Conservation (phyloP, 2,888 invertebrate genomes). For the Microchrysa polita region DNA sequence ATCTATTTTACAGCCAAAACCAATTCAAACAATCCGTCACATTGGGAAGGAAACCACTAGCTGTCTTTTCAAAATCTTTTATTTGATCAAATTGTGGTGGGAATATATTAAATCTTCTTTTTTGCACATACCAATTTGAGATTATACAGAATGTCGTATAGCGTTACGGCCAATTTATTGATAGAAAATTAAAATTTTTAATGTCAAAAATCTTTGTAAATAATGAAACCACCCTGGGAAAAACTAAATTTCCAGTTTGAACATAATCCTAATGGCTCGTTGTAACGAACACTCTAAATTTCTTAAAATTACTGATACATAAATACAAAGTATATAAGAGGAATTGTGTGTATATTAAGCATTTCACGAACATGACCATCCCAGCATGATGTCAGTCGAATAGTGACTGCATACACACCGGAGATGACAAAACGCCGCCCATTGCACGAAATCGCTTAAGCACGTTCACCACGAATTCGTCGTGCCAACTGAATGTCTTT, state of each 20-base stretch:
- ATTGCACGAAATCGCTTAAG: slow-evolving; percentile 69
- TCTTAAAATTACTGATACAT: slow-evolving; percentile 30
- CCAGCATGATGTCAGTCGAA: background rate
- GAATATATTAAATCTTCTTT: slow-evolving; percentile 34
- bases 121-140: background rate
- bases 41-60: no score
- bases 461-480: slow-evolving; percentile 95
- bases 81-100: slow-evolving; percentile 38
- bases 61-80: background rate
- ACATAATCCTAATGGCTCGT: slow-evolving; percentile 15
- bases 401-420: background rate
- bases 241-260: background rate
- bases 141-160: background rate
- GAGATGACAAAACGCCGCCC: background rate
- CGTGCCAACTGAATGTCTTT: slow-evolving; percentile 97
- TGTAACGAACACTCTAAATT: slow-evolving; percentile 24
- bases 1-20: no score
- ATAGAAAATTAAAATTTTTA: background rate
- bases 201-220: background rate
- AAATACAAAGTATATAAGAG: slow-evolving; percentile 41
- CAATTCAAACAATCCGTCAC: no score
- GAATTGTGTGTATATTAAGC: slow-evolving; percentile 40
- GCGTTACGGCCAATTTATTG: slow-evolving; percentile 22
- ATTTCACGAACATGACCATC: background rate
- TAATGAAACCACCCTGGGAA: slow-evolving; percentile 3